Evolutionary conservation across 2,113 vertebrate genomes (phyloP).

Genomic region (Neoarius graeffei): DNA sequence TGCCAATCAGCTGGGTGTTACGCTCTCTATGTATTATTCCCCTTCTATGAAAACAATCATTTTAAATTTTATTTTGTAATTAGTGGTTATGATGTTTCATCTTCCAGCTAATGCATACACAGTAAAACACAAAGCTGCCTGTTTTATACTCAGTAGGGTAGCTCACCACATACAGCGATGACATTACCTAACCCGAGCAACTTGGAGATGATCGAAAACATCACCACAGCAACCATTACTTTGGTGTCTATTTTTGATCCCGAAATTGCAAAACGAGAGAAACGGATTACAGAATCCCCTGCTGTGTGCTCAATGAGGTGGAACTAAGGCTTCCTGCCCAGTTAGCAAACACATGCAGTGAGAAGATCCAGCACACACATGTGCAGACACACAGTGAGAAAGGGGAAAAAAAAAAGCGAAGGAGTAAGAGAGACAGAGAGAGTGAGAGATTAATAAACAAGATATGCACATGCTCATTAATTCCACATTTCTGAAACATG

Average conservation of each 20-base stretch:
- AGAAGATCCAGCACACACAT: conserved; percentile 49
- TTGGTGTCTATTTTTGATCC: conserved; percentile 52
- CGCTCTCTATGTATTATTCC: background rate
- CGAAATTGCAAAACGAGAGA: conserved; percentile 51
- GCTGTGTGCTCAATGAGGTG: conserved; percentile 49
- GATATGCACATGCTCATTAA: background rate
- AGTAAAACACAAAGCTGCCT: background rate
- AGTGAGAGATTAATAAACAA: background rate
- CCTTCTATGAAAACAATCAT: background rate
- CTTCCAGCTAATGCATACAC: background rate
- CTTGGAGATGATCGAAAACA: conserved; percentile 19
- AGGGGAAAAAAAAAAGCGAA: background rate
- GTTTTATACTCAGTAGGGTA: conserved; percentile 25
- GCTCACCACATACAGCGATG: conserved; percentile 5
- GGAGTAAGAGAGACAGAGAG: background rate
- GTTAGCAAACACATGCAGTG: conserved; percentile 45
- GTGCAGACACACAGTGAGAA: conserved; percentile 29
- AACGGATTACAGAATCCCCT: conserved; percentile 53
- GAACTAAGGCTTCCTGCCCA: conserved; percentile 55
- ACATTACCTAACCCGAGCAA: conserved; percentile 30
- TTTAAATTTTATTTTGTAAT: background rate
- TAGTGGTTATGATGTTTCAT: background rate
- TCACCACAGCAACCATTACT: conserved; percentile 38
- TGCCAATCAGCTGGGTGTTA: background rate
- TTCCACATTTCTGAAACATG: background rate